Evolutionary conservation across 2,113 vertebrate genomes (phyloP).

Genomic region (Orientallactaga bullata): DNA sequence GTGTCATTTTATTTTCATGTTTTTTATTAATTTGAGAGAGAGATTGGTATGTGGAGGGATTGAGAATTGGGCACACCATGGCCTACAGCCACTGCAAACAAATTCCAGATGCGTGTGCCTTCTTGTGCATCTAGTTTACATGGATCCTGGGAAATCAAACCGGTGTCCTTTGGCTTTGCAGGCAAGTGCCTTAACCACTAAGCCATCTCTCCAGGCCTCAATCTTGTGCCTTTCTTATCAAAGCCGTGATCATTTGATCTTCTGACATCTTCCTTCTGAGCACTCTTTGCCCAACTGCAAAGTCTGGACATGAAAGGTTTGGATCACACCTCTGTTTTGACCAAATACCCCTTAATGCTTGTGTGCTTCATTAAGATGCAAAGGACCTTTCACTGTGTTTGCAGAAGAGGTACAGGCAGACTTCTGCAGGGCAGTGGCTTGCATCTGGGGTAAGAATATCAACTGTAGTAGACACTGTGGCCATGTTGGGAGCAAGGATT

Average conservation of each 20-base stretch:
- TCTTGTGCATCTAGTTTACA: no score
- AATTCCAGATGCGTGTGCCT: no score
- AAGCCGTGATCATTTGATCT: background rate
- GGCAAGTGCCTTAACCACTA: no score
- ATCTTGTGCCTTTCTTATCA: background rate
- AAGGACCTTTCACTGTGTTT: background rate
- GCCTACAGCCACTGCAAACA: no score
- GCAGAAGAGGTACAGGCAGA: background rate
- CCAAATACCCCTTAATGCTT: background rate
- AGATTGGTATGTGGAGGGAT: no score
- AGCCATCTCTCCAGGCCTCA: background rate
- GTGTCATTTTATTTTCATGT: no score
- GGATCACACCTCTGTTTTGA: background rate
- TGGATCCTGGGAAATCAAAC: no score
- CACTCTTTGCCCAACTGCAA: background rate
- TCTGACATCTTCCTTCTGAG: slow-evolving; percentile 30
- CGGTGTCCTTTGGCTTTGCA: no score
- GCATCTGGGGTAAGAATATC: background rate
- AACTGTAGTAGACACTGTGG: background rate
- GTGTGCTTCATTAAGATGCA: background rate
- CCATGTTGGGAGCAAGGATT: background rate
- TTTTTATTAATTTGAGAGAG: no score
- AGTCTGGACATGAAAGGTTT: background rate
- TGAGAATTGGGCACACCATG: no score
- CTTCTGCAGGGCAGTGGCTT: background rate